Base-by-base conservation (phyloP, 30 jellyfish, hydroid and myxozoan species). In the Aurelia sp. region DNA sequence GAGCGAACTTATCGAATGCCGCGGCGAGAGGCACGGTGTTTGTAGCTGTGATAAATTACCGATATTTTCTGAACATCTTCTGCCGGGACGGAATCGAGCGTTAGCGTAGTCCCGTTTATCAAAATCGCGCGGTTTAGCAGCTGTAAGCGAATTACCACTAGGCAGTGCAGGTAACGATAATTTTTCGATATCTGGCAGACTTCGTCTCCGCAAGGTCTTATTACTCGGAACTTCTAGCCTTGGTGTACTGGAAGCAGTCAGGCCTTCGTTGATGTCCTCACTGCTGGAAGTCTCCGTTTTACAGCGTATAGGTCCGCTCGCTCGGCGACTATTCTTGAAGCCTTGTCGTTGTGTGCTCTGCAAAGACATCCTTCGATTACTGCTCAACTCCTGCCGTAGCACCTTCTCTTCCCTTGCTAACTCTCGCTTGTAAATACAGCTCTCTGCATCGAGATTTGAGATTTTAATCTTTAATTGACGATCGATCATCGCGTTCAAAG, bases 1-100 rank as follows among this genome's bases (percentile, higher is more conserved):
- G 65, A 87, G 71, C 21, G 96, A 87, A 62, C 96, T 87, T 15
- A 87, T 78, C 23, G 96, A 87, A 31, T 74, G 81, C 7, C 96
- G 78, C 19, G 96, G 96, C n/a, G 96, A 74, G 59, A 87, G 58
- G 9, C 79, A 77, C 16, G 96, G 96, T 37, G 96, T 87, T 13
- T 84, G 75, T 21, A 84, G 71, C 27, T 82, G 93, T 35, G 93
- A 72, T 7, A 63, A 21, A 15, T 20, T 41, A 18, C 76, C 82
- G 57, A 71, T 53, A 57, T 84, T 84, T 40, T 84, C 93, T 21
- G 93, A 84, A 67, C 66, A 37, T 5, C 93, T 69, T 44, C 89
- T 65, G 6, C 89, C 89, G 15, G 77, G 6, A 65, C 79, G 89
- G 44, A 27, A 65, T 57, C 79, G 70, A 13, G 19, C 37, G 33